Base-by-base conservation (phyloP, 1,140 invertebrate genomes). In the Penaeus japonicus region DNA sequence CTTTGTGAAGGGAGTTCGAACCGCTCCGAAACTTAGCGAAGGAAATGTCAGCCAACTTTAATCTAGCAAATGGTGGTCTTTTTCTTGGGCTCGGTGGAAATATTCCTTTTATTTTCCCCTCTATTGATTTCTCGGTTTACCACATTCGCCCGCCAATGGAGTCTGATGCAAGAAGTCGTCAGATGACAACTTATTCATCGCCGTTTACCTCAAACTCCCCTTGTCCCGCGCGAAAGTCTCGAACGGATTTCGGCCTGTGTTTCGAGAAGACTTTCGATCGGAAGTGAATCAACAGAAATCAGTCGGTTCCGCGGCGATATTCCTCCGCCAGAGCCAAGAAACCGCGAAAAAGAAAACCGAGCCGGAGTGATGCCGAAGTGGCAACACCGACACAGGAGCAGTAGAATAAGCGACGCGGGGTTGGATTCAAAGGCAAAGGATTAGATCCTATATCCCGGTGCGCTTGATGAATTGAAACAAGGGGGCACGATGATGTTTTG, bases 31-130 rank as follows among this genome's bases (percentile, higher is more conserved):
- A 82, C 55, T 24, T 53, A 55, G 12, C 59, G 39, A 65, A 87
- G 86, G 79, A 87, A 87, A 87, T 87, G 86, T 87, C 86, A 87
- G 86, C 80, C 86, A 87, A 87, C 86, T 87, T 87, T 87, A 87
- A 87, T 87, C 86, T 87, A 87, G 86, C 86, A 87, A 87, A 87
- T 87, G 86, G 86, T 82, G 86, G 86, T 87, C 86, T 87, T 87
- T 87, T 87, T 87, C 86, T 87, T 87, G 86, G 73, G 86, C 47
- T 24, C 65, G 20, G 73, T 79, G 85, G 86, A 87, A 82, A 83
- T 87, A 87, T 87, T 87, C 86, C 86, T 87, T 87, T 87, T 87
- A 87, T 87, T 87, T 87, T 87, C 83, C 79, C 79, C 86, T 82
- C 78, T 87, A 87, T 87, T 87, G 86, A 87, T 87, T 87, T 83